These are phyloP conservation scores for Ascaphus truei DNA, from an alignment of 2,113 vertebrate species.

Conservation along the genomic window DNA sequence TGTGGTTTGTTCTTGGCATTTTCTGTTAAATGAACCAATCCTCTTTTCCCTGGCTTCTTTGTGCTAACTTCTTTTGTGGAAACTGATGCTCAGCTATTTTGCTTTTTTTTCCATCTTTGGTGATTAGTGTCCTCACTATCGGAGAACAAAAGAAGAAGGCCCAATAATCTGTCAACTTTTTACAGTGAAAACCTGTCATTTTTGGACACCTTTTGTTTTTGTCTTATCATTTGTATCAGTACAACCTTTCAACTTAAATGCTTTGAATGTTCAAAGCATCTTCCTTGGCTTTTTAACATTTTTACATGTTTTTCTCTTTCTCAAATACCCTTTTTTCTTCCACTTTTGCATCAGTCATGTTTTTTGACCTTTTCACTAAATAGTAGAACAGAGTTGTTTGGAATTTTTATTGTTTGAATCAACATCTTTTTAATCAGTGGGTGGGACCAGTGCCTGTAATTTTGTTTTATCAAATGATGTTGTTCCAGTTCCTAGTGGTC, in stretches of 20 bases:
- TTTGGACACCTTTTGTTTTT: constrained; percentile 36
- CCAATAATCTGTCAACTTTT: constrained; percentile 52
- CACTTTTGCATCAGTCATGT: constrained; percentile 88
- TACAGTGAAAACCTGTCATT: constrained; percentile 38
- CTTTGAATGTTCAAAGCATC: constrained; percentile 90
- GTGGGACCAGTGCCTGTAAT: constrained; percentile 80
- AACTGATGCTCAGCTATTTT: constrained; percentile 55
- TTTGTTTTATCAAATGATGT: constrained; percentile 95
- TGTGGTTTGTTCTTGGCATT: constrained; percentile 40
- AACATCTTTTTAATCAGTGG: constrained; percentile 64
- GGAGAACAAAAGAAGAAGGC: constrained; percentile 56
- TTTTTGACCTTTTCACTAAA: constrained; percentile 91
- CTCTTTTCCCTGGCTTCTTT: constrained; percentile 33
- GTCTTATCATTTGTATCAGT: constrained; percentile 61
- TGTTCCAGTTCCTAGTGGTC: constrained; percentile 99
- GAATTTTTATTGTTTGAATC: constrained; percentile 61
- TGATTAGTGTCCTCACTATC: constrained; percentile 52
- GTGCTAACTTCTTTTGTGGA: constrained; percentile 42
- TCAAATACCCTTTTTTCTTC: constrained; percentile 92
- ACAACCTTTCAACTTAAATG: constrained; percentile 72
- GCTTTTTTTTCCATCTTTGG: constrained; percentile 50
- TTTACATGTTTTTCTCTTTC: constrained; percentile 88
- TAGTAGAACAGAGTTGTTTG: constrained; percentile 69
- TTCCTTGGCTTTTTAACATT: constrained; percentile 94
- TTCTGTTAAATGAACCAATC: constrained; percentile 43